Evolutionary conservation across 2,797 vertebrate species (phyloP), one percentile per base, ranked within the genome.

Genomic region (Liasis olivaceus): DNA sequence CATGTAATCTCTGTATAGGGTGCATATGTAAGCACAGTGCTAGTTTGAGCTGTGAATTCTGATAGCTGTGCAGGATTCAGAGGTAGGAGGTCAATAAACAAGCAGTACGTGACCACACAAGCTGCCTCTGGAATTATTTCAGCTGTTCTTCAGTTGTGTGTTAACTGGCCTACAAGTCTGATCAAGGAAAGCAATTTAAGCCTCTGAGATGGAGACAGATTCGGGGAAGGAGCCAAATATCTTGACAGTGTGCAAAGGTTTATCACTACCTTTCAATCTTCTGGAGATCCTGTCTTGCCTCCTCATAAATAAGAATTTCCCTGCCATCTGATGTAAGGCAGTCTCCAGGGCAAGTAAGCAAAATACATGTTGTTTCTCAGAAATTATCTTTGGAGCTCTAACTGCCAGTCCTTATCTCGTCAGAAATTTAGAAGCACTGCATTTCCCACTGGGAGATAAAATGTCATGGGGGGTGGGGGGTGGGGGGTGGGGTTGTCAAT

Each of bases 371-470:
- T 42, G 56, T 60, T 77, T 72, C 56, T 88, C 36, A 51, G 26
- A 88, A 66, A 58, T 77, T 60, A 51, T 31, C 69, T 42, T 31
- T 42, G 72, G 56, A 91, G 51, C 36, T 28, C 13, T 47, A 88
- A 77, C 64, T 88, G 66, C 36, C 64, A 60, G 54, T 36, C 22
- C 56, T 87, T 60, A 91, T 72, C 63, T 91, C 15, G 8, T 87
- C 64, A 60, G 64, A 66, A 47, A 15, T 54, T 42, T 56, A 47
- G 91, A 60, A 58, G 64, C 66, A 81, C 14, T 31, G 66, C 51
- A 72, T 88, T 88, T 77, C 58, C 56, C 56, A 91, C 28, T 88
- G 85, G 56, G 86, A 60, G 72, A 60, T 42, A 28, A 77, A 91
- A 88, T 60, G 64, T 91, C 56, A 28, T 12, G 20, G 31, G 31